Evolutionary conservation across 2,113 vertebrate species (phyloP).

Genomic region (Bettongia penicillata): DNA sequence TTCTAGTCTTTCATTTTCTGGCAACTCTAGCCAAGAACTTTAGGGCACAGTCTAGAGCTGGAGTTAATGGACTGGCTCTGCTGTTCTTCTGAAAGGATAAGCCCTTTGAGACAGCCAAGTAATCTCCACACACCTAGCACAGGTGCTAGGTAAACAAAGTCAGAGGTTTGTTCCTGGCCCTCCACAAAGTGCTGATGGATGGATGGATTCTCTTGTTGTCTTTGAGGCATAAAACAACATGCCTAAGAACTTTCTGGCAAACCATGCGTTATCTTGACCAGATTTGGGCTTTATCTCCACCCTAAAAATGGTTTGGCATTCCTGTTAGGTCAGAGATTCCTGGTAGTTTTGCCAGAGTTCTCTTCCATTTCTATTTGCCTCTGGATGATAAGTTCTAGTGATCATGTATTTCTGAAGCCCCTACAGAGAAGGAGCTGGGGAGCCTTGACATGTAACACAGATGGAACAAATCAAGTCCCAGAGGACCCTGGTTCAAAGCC

Average conservation of each 20-base stretch:
- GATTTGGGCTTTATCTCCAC: background rate
- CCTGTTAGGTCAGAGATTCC: background rate
- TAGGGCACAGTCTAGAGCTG: background rate
- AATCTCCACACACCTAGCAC: background rate
- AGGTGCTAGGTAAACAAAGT: background rate
- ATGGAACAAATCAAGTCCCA: background rate
- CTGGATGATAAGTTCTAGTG: background rate
- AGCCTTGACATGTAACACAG: background rate
- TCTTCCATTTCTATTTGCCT: background rate
- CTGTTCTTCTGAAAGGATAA: conserved; percentile 1
- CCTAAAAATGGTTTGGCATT: background rate
- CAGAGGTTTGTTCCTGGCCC: background rate
- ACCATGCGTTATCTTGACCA: background rate
- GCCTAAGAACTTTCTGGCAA: background rate
- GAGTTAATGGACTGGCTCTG: background rate
- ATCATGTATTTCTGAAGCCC: background rate
- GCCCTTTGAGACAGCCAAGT: background rate
- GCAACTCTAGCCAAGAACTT: background rate
- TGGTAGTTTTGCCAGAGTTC: background rate
- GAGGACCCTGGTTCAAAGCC: background rate
- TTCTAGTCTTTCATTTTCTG: background rate
- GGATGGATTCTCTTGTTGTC: background rate
- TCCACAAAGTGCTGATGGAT: background rate
- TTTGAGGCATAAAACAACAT: background rate
- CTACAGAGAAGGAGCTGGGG: background rate